Conservation (phyloP, 2,888 invertebrate species). For the Synergus itoensis region DNA sequence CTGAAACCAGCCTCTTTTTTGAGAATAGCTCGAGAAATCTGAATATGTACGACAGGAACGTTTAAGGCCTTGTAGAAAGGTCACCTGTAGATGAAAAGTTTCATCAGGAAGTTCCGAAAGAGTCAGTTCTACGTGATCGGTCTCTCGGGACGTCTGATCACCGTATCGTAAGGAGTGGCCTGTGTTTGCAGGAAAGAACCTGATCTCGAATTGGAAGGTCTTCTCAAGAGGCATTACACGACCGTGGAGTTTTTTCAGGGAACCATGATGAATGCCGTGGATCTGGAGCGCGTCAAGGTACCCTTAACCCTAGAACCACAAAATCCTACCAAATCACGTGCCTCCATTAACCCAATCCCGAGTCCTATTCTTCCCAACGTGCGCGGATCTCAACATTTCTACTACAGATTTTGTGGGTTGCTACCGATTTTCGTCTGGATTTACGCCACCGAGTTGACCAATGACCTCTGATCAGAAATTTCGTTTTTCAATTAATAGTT, state of each 20-base stretch:
- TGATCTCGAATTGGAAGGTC: slow-evolving; percentile 99
- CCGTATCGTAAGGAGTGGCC: slow-evolving; percentile 74
- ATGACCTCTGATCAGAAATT: slow-evolving; percentile 61
- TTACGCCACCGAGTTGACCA: slow-evolving; percentile 69
- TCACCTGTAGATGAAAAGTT: neutral
- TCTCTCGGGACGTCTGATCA: slow-evolving; percentile 58
- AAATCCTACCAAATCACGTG: slow-evolving; percentile 52
- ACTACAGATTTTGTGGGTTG: slow-evolving; percentile 65
- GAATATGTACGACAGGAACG: no score
- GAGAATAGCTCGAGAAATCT: no score
- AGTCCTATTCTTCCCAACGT: slow-evolving; percentile 43
- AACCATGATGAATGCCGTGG: slow-evolving; percentile 99
- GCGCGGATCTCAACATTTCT: slow-evolving; percentile 42
- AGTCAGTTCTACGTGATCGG: slow-evolving; percentile 2
- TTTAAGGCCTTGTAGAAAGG: neutral
- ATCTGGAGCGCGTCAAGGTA: slow-evolving; percentile 99
- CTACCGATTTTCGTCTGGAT: slow-evolving; percentile 68
- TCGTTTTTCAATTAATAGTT: slow-evolving; percentile 51
- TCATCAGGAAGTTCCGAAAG: neutral
- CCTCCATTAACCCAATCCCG: neutral
- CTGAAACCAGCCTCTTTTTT: no score
- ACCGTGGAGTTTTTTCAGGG: slow-evolving; percentile 99
- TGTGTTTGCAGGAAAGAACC: slow-evolving; percentile 96
- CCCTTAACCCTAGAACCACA: slow-evolving; percentile 74
- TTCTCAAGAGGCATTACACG: slow-evolving; percentile 99